Evolutionary conservation across 2,888 invertebrate species (phyloP), one percentile per base, ranked within the genome.

Genomic region (Dysmachus trigonus): DNA sequence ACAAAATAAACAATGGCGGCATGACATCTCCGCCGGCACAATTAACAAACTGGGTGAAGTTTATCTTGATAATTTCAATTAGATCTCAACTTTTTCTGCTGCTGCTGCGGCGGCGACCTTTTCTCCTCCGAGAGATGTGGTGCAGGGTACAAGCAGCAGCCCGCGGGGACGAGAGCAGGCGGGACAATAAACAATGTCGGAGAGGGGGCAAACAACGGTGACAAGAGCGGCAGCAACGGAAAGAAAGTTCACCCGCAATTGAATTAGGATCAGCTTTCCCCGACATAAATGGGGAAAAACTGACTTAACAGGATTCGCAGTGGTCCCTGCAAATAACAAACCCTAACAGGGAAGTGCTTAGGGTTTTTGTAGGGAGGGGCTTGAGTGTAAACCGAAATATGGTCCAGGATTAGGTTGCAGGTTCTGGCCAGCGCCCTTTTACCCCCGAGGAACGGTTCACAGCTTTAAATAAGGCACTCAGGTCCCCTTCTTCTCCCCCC

Each of bases 261-360:
- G 77, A 77, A 77, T 77, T 77, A 77, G 77, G 77, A 77, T 77
- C 77, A 77, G 77, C 47, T 77, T 62, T 62, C 27, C 31, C 22
- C 41, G 47, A 77, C 77, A 77, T 77, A 77, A 77, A 77, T 77
- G 22, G 77, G 30, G 47, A 77, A 77, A 77, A 77, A 77, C 47
- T 77, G 77, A 47, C 47, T 77, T 77, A 77, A 77, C 77, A 47
- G 41, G 47, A 41, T 77, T 76, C 76, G 27, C 27, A 62, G 62
- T 62, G 62, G 62, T 62, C 8, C 18, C 10, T 7, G 62, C 27
- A 62, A 62, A 22, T 62, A 62, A 22, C 38, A 13, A 41, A 41
- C 38, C 13, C 5, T 22, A 8, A 62, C 10, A 27, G 62, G 62
- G 62, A 22, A 62, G 18, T 22, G 62, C 62, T 62, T 27, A 2